Percentiles rank a stretch among this genome's conserved stretches.
Evolutionary conservation across 2,888 invertebrate species (phyloP).

Genomic region (Hesperia comma): DNA sequence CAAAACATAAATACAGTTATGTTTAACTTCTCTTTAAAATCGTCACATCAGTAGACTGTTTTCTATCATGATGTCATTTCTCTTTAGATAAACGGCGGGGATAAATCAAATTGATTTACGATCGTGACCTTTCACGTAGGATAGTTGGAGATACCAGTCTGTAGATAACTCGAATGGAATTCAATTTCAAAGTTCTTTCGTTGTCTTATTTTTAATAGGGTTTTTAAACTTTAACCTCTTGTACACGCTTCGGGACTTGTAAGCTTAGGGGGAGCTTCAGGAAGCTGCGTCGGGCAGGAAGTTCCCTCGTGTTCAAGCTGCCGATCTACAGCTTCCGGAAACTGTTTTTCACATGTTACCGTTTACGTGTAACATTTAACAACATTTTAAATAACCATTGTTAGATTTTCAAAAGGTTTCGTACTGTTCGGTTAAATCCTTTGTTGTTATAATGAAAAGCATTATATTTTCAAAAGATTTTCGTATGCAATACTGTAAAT

Average conservation of each 20-base stretch:
- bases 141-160: not conserved
- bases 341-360: not conserved
- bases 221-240: not conserved
- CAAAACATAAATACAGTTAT: no score
- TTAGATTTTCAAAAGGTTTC: no score
- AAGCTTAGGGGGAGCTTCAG: not conserved
- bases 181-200: not conserved
- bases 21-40: no score
- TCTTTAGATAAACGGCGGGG: not conserved
- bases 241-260: not conserved
- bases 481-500: no score
- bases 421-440: no score
- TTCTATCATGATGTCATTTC: not conserved
- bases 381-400: not conserved
- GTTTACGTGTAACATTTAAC: not conserved
- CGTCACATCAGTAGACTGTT: not conserved
- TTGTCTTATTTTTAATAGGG: not conserved
- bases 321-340: not conserved
- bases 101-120: constrained; percentile 4
- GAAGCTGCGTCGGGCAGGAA: not conserved
- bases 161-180: not conserved
- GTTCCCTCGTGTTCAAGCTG: not conserved
- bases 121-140: not conserved
- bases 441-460: no score
- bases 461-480: no score